Evolutionary conservation across 2,888 invertebrate genomes (phyloP).

Genomic region (Periphyllus acericola): DNA sequence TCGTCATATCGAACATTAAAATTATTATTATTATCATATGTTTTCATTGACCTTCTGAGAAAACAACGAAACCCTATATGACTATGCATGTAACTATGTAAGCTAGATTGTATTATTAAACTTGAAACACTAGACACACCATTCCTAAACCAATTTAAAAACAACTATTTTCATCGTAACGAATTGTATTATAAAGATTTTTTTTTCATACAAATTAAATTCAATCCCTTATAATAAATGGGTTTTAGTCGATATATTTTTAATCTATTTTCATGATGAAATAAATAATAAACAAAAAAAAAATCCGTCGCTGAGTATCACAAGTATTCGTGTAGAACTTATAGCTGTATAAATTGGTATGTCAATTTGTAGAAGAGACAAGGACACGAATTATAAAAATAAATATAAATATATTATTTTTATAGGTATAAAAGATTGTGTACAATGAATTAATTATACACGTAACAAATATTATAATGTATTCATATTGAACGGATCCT

Average conservation of each 20-base stretch:
- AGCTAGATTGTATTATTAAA: not conserved
- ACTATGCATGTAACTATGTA: not conserved
- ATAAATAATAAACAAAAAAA: not conserved
- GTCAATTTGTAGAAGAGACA: not conserved
- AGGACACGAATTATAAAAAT: not conserved
- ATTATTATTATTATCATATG: slow-evolving; percentile 17
- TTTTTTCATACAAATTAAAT: not conserved
- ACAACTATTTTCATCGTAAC: not conserved
- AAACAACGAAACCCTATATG: slow-evolving; percentile 36
- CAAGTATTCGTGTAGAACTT: not conserved
- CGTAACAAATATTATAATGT: not conserved
- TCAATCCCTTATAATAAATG: not conserved
- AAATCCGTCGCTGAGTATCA: not conserved
- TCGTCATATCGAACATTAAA: not conserved
- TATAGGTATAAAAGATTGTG: not conserved
- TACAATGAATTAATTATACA: not conserved
- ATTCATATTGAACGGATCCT: not conserved
- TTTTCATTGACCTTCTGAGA: slow-evolving; percentile 39
- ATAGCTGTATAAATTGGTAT: not conserved
- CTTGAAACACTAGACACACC: not conserved
- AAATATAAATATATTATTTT: not conserved
- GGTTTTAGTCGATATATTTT: not conserved
- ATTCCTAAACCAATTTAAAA: not conserved
- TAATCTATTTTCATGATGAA: not conserved
- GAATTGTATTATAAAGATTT: not conserved